Percentiles rank a stretch among this genome's conserved stretches.
phyloP scores from a whole-genome alignment of 1,140 invertebrate genomes.

The Palaemon carinicauda region DNA sequence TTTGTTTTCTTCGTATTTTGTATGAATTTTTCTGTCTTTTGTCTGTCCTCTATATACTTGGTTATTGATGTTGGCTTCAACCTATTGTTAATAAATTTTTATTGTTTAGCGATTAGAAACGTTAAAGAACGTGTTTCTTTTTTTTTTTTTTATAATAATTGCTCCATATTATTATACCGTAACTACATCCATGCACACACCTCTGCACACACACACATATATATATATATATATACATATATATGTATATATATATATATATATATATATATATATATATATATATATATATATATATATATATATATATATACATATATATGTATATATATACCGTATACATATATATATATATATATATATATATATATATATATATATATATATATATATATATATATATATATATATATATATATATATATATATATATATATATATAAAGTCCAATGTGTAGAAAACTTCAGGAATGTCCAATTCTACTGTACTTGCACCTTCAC shows the following conservation, averaged over 20 bases:
- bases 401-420: not conserved
- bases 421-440: not conserved
- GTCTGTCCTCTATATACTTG: too few species aligned
- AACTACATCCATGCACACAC: not conserved
- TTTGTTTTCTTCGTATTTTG: not conserved
- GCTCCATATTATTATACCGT: too few species aligned
- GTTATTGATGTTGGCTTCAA: too few species aligned
- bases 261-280: not conserved
- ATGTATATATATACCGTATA: constrained; percentile 1
- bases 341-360: constrained; percentile 10
- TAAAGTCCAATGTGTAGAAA: too few species aligned
- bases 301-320: not conserved
- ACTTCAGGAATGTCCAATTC: not conserved
- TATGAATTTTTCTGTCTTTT: not conserved
- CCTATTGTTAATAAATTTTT: too few species aligned
- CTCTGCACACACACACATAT: not conserved
- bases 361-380: not conserved
- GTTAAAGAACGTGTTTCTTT: too few species aligned
- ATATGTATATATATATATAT: constrained; percentile 10
- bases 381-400: not conserved
- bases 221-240: constrained; percentile 9
- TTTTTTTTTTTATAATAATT: too few species aligned
- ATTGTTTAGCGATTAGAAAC: too few species aligned
- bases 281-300: not conserved
- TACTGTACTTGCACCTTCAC: too few species aligned